phyloP scores from a whole-genome alignment of 2,888 invertebrate genomes.

The Podabrus alpinus region DNA sequence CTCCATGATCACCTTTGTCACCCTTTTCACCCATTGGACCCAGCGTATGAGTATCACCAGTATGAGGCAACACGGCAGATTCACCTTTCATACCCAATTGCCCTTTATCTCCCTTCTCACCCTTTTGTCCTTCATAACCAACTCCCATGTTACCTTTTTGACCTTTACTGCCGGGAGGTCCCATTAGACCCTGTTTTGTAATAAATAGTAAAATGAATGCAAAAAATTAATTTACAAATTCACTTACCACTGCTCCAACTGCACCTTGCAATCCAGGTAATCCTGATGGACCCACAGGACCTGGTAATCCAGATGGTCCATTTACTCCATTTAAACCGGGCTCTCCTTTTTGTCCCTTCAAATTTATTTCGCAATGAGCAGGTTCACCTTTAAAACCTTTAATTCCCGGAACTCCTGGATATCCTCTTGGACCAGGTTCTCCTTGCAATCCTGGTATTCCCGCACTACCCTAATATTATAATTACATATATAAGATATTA shows the following conservation, averaged over 20 bases:
- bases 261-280: constrained; percentile 65
- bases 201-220: neutral
- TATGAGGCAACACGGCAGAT: constrained; percentile 51
- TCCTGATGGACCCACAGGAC: constrained; percentile 66
- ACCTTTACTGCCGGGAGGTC: constrained; percentile 72
- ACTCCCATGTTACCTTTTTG: constrained; percentile 66
- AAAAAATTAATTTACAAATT: neutral
- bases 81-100: constrained; percentile 62
- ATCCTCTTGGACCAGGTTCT: constrained; percentile 75
- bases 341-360: constrained; percentile 86
- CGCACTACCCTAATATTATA: constrained; percentile 65
- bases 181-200: constrained; percentile 66
- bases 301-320: constrained; percentile 68
- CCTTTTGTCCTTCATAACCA: constrained; percentile 63
- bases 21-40: constrained; percentile 62
- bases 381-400: constrained; percentile 83
- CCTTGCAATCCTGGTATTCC: constrained; percentile 75
- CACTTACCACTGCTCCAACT: constrained; percentile 62
- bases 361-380: constrained; percentile 70
- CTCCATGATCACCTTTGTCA: constrained; percentile 65
- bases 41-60: constrained; percentile 44
- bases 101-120: constrained; percentile 70
- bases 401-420: constrained; percentile 66
- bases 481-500: constrained; percentile 1
- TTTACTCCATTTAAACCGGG: constrained; percentile 75